Evolutionary conservation across 2,888 invertebrate genomes (phyloP).

Genomic region (Strigamia maritima): DNA sequence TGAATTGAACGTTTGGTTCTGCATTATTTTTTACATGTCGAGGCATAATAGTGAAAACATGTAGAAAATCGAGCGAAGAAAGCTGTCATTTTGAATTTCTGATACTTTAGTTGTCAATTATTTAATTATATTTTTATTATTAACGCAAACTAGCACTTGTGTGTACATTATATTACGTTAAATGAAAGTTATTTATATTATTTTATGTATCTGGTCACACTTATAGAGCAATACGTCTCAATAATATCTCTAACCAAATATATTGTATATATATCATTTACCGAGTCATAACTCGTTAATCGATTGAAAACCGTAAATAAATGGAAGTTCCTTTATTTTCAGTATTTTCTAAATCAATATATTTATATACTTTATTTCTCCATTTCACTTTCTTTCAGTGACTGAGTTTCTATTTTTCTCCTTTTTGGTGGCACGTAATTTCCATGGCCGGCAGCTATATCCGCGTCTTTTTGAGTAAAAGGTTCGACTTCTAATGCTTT

Average conservation of each 20-base stretch:
- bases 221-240: neutral
- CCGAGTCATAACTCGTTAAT: neutral
- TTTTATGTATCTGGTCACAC: neutral
- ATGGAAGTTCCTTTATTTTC: slow-evolving; percentile 4
- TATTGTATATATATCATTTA: neutral
- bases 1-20: neutral
- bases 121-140: too few relatives aligned
- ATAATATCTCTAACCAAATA: neutral
- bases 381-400: neutral
- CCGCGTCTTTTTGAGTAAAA: slow-evolving; percentile 85
- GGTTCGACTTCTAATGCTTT: slow-evolving; percentile 86
- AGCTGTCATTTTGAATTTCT: too few relatives aligned
- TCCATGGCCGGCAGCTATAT: slow-evolving; percentile 78
- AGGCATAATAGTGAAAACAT: too few relatives aligned
- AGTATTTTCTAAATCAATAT: neutral
- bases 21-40: neutral
- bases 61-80: too few relatives aligned
- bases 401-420: slow-evolving; percentile 45
- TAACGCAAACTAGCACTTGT: too few relatives aligned
- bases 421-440: slow-evolving; percentile 65
- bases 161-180: too few relatives aligned
- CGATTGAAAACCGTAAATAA: neutral
- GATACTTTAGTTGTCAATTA: too few relatives aligned
- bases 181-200: neutral
- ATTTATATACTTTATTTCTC: neutral